Percentiles rank a stretch among this genome's conserved stretches.
Conservation (phyloP, 1,140 invertebrate genomes). For the Phthorimaea operculella region DNA sequence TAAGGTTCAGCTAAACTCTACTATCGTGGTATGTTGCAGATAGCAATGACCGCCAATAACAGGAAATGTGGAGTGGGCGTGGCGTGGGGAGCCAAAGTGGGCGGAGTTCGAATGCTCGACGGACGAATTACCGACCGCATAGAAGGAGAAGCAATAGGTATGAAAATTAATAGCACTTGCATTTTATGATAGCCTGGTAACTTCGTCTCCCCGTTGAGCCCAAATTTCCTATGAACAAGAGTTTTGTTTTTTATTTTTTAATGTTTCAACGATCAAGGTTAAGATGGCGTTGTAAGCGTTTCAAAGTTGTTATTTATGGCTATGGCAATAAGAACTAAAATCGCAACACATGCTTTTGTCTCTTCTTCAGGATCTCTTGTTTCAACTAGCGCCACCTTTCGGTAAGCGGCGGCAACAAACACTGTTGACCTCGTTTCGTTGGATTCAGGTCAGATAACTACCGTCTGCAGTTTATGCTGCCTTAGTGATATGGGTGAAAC, state of each 20-base stretch:
- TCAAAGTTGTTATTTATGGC: no score
- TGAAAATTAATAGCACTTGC: conserved; percentile 8
- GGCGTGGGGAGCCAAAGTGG: conserved; percentile 82
- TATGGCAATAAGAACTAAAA: no score
- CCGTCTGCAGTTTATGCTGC: conserved; percentile 22
- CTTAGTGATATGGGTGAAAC: conserved; percentile 40
- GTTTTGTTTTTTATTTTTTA: conserved; percentile 3
- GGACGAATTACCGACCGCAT: conserved; percentile 89
- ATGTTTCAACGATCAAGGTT: not conserved
- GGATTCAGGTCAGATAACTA: not conserved
- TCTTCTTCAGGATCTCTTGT: not conserved
- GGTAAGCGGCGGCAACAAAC: not conserved
- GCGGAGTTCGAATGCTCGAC: conserved; percentile 91
- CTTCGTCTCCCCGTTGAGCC: conserved; percentile 51
- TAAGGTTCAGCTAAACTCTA: not conserved
- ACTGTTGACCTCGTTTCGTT: not conserved
- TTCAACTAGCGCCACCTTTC: not conserved
- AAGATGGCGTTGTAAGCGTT: conserved; percentile 1
- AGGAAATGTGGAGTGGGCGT: conserved; percentile 87
- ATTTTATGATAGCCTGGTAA: conserved; percentile 35
- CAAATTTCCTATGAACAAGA: conserved; percentile 26
- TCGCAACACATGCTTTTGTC: no score
- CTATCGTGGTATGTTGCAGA: no score
- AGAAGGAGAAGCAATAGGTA: conserved; percentile 80
- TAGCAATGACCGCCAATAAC: conserved; percentile 89